A percentile compares a stretch with the other conserved stretches of the same genome.
Evolutionary conservation across 2,888 invertebrate species (phyloP).

Genomic region (Prosapia bicincta): DNA sequence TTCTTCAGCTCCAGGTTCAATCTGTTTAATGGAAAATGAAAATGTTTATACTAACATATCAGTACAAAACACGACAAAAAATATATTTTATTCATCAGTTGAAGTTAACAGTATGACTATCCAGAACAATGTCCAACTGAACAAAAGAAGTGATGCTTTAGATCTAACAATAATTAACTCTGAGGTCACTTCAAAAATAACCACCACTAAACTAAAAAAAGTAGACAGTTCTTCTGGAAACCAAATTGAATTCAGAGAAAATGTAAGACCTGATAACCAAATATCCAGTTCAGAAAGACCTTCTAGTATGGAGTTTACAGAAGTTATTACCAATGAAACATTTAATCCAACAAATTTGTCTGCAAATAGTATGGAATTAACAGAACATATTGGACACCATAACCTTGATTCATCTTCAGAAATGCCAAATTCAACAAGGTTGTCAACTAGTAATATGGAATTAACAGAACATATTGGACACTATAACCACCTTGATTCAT

Average conservation of each 20-base stretch:
- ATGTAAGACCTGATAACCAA: neutral
- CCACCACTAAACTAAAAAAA: neutral
- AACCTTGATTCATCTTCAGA: neutral
- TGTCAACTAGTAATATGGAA: neutral
- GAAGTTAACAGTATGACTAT: no score
- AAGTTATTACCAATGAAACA: neutral
- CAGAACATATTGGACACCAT: neutral
- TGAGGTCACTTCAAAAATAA: no score
- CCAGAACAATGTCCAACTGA: no score
- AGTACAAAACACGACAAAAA: no score
- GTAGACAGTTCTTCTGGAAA: neutral
- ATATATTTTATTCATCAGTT: no score
- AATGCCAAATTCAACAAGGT: neutral
- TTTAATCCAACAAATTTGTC: neutral
- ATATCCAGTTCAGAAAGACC: neutral
- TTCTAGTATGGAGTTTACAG: neutral
- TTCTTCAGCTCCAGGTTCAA: no score
- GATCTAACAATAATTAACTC: no score
- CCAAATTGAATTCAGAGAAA: slow-evolving; percentile 6
- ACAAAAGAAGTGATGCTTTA: no score
- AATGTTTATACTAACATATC: no score
- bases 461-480: neutral
- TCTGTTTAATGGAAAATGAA: no score
- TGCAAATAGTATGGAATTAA: neutral
- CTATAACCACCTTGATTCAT: neutral